These are phyloP conservation scores for Nasonia oneida DNA, from an alignment of 2,888 invertebrate genomes.

Conservation along the genomic window DNA sequence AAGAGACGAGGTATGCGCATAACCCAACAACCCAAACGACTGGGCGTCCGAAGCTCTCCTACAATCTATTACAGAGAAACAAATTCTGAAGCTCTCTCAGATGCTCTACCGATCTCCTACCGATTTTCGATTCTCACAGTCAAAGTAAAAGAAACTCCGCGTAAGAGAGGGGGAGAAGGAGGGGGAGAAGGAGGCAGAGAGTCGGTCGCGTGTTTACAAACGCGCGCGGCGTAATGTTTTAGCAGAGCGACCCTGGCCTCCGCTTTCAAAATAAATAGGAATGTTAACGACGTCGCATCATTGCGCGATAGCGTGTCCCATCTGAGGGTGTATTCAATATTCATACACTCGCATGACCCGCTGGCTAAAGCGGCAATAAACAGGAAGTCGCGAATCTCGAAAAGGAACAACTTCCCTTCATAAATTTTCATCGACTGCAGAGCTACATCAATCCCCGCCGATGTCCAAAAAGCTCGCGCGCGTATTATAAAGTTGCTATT, in stretches of 20 bases:
- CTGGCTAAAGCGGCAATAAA: not conserved
- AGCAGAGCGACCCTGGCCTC: constrained; percentile 12
- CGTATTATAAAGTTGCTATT: no score
- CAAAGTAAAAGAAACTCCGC: no score
- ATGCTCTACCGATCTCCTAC: not conserved
- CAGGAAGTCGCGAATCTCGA: no score
- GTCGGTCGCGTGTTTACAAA: constrained; percentile 9
- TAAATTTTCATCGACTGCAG: constrained; percentile 44
- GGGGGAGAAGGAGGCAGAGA: no score
- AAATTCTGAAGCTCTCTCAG: not conserved
- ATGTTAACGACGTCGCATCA: constrained; percentile 44
- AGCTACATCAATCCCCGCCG: no score
- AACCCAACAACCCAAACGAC: not conserved
- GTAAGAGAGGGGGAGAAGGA: no score
- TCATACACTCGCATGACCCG: not conserved
- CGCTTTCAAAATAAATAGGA: constrained; percentile 59
- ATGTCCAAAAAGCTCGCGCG: not conserved
- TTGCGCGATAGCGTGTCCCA: not conserved
- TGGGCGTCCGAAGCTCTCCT: no score
- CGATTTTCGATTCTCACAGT: not conserved
- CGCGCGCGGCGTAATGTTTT: constrained; percentile 24
- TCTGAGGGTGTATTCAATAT: not conserved
- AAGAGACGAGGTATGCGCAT: not conserved
- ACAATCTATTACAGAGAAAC: not conserved
- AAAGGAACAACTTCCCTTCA: not conserved